Conservation (phyloP, 1,140 invertebrate genomes). For the Musca domestica region DNA sequence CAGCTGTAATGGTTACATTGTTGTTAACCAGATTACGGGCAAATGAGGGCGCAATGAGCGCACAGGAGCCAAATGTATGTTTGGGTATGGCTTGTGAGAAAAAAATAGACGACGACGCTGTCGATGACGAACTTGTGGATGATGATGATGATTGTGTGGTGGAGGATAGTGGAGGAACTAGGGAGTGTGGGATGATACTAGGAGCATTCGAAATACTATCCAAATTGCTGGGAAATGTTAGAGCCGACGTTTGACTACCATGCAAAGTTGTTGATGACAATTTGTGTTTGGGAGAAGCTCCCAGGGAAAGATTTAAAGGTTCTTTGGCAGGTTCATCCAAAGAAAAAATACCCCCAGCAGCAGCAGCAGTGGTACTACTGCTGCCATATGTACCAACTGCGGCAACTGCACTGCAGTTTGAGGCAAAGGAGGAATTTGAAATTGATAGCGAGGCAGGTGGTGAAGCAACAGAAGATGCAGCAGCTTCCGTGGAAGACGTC, state of each 20-base stretch:
- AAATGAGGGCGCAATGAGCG: constrained; percentile 44
- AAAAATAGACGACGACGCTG: constrained; percentile 9
- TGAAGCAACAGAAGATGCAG: constrained; percentile 31
- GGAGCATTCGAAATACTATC: background rate
- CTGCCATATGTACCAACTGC: background rate
- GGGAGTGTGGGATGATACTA: too few species aligned
- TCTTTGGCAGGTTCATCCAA: background rate
- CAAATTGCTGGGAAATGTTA: constrained; percentile 1
- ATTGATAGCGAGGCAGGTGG: constrained; percentile 27
- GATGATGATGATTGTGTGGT: background rate
- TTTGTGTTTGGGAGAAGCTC: background rate
- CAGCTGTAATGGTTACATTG: constrained; percentile 22
- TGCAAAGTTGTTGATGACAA: background rate
- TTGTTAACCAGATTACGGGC: constrained; percentile 27
- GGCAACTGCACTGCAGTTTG: constrained; percentile 29
- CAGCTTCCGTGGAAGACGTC: constrained; percentile 24
- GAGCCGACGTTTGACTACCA: background rate
- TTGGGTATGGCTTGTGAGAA: constrained; percentile 37
- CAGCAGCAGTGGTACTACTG: too few species aligned
- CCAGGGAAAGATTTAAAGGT: constrained; percentile 5
- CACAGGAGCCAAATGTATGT: constrained; percentile 51
- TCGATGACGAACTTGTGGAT: constrained; percentile 19
- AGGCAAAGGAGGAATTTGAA: constrained; percentile 38
- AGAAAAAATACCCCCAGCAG: background rate
- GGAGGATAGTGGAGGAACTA: background rate